phyloP scores from a whole-genome alignment of 2,113 vertebrate genomes.

The Corythoichthys intestinalis region DNA sequence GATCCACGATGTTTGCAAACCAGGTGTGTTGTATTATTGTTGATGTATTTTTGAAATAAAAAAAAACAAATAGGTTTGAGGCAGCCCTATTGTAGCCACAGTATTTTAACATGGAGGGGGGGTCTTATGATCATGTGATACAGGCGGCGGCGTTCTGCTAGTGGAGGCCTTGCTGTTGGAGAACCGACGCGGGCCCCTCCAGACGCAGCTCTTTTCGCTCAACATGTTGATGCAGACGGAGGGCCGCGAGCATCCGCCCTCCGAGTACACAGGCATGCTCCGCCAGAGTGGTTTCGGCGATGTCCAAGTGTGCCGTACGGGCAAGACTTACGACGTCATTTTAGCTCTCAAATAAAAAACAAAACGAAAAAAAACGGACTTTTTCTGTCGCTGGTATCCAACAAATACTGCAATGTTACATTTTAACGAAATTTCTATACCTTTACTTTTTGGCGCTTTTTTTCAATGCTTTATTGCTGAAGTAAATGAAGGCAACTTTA shows the following conservation, averaged over 20 bases:
- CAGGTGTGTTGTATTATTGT: conserved; percentile 34
- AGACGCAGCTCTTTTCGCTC: conserved; percentile 70
- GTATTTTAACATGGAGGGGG: too few species aligned
- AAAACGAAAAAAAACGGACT: too few species aligned
- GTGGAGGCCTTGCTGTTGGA: conserved; percentile 70
- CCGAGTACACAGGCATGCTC: conserved; percentile 62
- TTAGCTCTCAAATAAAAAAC: conserved; percentile 64
- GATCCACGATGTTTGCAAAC: conserved; percentile 54
- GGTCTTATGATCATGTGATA: too few species aligned
- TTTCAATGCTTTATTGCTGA: too few species aligned
- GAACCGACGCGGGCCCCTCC: conserved; percentile 66
- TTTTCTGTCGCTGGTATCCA: too few species aligned
- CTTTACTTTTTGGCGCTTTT: too few species aligned
- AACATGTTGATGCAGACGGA: conserved; percentile 74
- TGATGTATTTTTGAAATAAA: too few species aligned
- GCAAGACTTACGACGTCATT: conserved; percentile 73
- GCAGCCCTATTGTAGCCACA: too few species aligned
- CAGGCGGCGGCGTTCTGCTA: conserved; percentile 72
- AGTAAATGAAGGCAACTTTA: too few species aligned
- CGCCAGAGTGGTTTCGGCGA: conserved; percentile 55
- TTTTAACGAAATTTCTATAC: too few species aligned
- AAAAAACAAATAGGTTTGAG: too few species aligned
- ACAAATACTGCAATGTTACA: too few species aligned
- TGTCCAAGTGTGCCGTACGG: conserved; percentile 66
- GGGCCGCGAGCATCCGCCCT: conserved; percentile 65